Conservation (phyloP, 2,797 vertebrate genomes). For the Carcharodon carcharias region DNA sequence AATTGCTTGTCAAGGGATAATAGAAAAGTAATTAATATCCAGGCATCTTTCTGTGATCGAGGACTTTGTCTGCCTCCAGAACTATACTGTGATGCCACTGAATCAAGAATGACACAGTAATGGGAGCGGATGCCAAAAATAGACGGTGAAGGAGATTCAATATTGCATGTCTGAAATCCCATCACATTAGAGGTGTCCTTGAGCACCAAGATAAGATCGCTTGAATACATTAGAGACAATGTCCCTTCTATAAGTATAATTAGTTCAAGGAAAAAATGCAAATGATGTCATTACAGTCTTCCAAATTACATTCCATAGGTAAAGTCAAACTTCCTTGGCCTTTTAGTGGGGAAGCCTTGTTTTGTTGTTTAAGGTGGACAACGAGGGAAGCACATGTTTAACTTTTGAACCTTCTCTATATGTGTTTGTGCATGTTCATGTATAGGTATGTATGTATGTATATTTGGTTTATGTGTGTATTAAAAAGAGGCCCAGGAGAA, state of each 20-base stretch:
- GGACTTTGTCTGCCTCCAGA: neutral
- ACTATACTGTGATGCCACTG: neutral
- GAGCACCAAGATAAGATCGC: neutral
- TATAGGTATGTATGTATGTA: neutral
- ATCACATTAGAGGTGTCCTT: neutral
- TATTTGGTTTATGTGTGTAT: neutral
- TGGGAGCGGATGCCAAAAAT: neutral
- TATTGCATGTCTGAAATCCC: neutral
- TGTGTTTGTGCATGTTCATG: neutral
- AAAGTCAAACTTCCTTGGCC: neutral
- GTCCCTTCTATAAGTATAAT: neutral
- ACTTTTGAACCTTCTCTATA: neutral
- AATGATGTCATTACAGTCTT: neutral
- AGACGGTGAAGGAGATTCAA: neutral
- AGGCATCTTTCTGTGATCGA: neutral
- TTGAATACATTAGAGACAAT: neutral
- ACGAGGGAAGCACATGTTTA: neutral
- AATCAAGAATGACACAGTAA: neutral
- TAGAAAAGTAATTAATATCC: neutral
- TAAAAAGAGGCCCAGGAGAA: too few species aligned
- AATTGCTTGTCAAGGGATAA: constrained; percentile 19
- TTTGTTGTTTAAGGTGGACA: neutral
- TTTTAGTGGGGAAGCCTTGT: neutral
- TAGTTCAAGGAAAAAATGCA: neutral
- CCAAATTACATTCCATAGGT: neutral